Conservation (phyloP, 2,113 vertebrate species). For the Erythrocercus mccallii region DNA sequence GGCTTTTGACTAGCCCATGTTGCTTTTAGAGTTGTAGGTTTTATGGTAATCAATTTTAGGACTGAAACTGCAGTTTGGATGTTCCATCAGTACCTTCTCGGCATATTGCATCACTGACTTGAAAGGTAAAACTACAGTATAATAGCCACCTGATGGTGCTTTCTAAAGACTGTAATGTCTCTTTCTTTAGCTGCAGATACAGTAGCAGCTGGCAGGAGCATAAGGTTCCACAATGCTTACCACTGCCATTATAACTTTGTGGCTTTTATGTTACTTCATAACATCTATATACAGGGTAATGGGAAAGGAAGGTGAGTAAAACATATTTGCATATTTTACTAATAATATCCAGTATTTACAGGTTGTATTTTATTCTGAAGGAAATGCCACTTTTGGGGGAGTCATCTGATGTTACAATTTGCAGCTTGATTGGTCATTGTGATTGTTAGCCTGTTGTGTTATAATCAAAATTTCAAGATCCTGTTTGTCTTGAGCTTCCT, state of each 20-base stretch:
- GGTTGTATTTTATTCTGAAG: neutral
- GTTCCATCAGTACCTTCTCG: neutral
- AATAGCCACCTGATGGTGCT: constrained; percentile 13
- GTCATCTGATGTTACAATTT: neutral
- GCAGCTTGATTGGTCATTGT: neutral
- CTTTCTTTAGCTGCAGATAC: constrained; percentile 19
- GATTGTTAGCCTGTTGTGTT: neutral
- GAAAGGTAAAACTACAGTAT: constrained; percentile 7
- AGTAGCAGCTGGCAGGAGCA: constrained; percentile 21
- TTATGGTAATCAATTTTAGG: neutral
- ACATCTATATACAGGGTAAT: neutral
- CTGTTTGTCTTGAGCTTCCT: neutral
- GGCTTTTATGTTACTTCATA: constrained; percentile 18
- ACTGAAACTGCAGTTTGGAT: neutral
- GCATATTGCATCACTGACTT: neutral
- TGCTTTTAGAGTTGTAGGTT: neutral
- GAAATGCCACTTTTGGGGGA: neutral
- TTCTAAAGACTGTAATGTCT: neutral
- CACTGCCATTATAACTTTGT: neutral
- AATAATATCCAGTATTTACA: neutral
- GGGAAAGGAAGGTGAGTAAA: neutral
- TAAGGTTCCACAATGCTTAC: constrained; percentile 28
- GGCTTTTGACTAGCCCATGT: neutral
- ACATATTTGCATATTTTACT: neutral
- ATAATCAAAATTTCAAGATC: neutral